Conservation (phyloP, 2,888 invertebrate species). For the Bellardia bayeri region DNA sequence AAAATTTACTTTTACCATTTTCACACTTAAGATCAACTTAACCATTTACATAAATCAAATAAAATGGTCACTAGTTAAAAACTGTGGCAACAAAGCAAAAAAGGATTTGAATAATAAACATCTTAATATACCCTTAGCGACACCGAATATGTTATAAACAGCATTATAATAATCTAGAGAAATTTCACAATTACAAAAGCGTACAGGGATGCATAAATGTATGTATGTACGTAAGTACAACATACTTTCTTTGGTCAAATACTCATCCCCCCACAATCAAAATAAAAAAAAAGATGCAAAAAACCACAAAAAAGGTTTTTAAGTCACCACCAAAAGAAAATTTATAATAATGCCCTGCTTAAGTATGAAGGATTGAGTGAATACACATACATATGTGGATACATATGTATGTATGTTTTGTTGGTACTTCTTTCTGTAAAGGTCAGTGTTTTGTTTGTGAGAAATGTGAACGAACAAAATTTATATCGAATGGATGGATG, state of each 20-base stretch:
- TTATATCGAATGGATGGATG: not conserved
- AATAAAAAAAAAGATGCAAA: not conserved
- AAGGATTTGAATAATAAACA: slow-evolving; percentile 11
- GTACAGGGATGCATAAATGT: not conserved
- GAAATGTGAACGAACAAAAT: slow-evolving; percentile 16
- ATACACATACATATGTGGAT: not conserved
- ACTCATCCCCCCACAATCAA: not conserved
- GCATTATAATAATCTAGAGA: slow-evolving; percentile 8
- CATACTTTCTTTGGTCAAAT: not conserved
- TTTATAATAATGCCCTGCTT: not conserved
- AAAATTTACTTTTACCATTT: too few relatives aligned
- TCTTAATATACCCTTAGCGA: not conserved
- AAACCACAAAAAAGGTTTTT: slow-evolving; percentile 1
- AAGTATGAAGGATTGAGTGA: slow-evolving; percentile 24
- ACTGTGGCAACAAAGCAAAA: not conserved
- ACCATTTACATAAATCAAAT: too few relatives aligned
- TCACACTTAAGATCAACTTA: too few relatives aligned
- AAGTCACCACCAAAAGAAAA: slow-evolving; percentile 31
- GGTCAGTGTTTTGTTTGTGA: slow-evolving; percentile 38
- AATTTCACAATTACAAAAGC: slow-evolving; percentile 27
- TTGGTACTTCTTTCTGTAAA: slow-evolving; percentile 50
- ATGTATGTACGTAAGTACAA: not conserved
- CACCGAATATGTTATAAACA: slow-evolving; percentile 11
- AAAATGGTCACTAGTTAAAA: too few relatives aligned
- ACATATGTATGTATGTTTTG: slow-evolving; percentile 13